Percentiles rank a stretch among this genome's conserved stretches.
These are phyloP conservation scores for Zaprionus camerounensis DNA, from an alignment of 1,140 invertebrate species.

Conservation along the genomic window DNA sequence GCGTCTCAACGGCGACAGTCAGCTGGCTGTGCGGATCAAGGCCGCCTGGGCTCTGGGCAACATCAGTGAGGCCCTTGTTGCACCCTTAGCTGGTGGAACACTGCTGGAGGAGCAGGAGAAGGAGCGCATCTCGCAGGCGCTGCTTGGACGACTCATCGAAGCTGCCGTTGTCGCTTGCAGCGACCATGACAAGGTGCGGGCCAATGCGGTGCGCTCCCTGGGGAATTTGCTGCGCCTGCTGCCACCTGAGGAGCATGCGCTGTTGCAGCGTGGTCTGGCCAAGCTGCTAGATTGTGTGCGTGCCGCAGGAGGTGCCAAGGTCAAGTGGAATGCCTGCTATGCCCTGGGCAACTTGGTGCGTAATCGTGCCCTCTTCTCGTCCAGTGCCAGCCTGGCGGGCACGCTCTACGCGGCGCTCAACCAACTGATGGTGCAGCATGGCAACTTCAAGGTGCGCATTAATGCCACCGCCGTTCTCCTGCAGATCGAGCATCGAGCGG, in stretches of 20 bases:
- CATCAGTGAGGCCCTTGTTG: constrained; percentile 90
- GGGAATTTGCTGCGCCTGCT: constrained; percentile 91
- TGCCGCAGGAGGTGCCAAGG: constrained; percentile 91
- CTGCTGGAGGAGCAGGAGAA: constrained; percentile 64
- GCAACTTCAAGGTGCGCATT: constrained; percentile 90
- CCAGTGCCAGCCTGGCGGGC: constrained; percentile 49
- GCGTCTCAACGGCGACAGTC: constrained; percentile 87
- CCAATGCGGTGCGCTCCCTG: constrained; percentile 91
- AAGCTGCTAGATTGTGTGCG: constrained; percentile 89
- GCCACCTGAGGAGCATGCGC: constrained; percentile 73
- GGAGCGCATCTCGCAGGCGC: constrained; percentile 88
- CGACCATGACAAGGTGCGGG: constrained; percentile 91
- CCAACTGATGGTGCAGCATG: constrained; percentile 85
- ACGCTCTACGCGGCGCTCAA: constrained; percentile 85
- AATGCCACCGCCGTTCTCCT: constrained; percentile 91
- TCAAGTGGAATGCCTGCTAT: constrained; percentile 96
- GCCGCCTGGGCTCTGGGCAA: constrained; percentile 94
- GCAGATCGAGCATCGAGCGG: constrained; percentile 85
- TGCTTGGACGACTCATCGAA: constrained; percentile 89
- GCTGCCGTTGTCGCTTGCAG: constrained; percentile 87
- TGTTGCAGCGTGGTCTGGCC: constrained; percentile 86
- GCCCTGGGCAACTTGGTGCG: constrained; percentile 91
- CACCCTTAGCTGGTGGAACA: constrained; percentile 81
- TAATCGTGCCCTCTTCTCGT: constrained; percentile 86
- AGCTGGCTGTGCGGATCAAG: constrained; percentile 89